Base-by-base conservation (phyloP, 2,797 vertebrate genomes). In the Sitta carolinensis region DNA sequence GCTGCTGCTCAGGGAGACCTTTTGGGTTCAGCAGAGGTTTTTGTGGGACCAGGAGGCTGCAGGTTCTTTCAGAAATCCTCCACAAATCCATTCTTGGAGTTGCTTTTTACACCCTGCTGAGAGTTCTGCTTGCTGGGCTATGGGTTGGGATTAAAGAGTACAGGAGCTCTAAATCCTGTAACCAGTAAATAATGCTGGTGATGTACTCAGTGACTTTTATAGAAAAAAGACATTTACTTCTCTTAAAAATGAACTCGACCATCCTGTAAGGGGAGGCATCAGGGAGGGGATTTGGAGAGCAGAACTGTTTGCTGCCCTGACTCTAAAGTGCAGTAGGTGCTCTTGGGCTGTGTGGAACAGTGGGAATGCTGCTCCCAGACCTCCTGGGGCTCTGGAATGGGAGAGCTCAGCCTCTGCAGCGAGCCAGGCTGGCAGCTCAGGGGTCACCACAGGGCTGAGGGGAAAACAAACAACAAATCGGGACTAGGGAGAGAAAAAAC, bases 271-370 rank as follows among this genome's bases (percentile, higher is more conserved):
- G 52, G 64, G 84, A 87, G 32, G 20, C 6, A 3, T 30, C 14
- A 43, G 32, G 61, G 29, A 61, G 47, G 57, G 64, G 43, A 36
- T 77, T 87, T 40, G 77, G 69, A 85, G 85, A 75, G 54, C 38
- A 57, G 10, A 54, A 10, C 52, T 4, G 2, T 62, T 90, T 79
- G 51, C 72, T 76, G 1, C 34, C 67, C 78, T 1, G 4, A 16
- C n/a, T 66, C 70, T 82, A 11, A 84, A 93, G 94, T 67, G 86
- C 83, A 22, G 38, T 10, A 23, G 89, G 81, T 76, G 84, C 78
- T 87, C 12, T 19, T 30, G 79, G 57, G 45, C 72, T 34, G 57
- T 29, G 55, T 48, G 77, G 57, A 25, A 9, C 34, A 36, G 48
- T 25, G 79, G 38, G n/a, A 64, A 11, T 58, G 29, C 51, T 83